Evolutionary conservation across 2,113 vertebrate species (phyloP), one percentile per base, ranked within the genome.

Genomic region (Sciurus niger): DNA sequence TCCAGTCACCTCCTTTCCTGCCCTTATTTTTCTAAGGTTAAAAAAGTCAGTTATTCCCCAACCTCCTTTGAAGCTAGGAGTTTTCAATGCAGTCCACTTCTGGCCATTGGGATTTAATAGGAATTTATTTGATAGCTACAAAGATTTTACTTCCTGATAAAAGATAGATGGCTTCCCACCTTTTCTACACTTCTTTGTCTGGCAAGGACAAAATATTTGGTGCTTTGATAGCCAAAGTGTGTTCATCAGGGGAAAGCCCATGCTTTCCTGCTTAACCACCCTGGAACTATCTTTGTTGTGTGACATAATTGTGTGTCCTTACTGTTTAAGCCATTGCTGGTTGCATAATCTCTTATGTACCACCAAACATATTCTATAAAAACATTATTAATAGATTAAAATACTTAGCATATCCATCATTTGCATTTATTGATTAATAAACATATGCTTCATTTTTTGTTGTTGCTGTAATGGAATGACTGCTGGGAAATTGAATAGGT

Each of bases 141-240:
- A 95, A 97, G 24, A 78, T 86, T 76, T 79, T 90, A 14, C 67
- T 93, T 13, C 20, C n/a, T 46, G 25, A 63, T 48, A 88, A 86
- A 55, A 68, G 46, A 79, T 86, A 94, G 78, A 40, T 43, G 53
- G 16, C 55, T 92, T 86, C 30, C 10, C 18, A 37, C n/a, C 6
- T 22, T 93, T 84, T 34, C 22, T 89, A 32, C 11, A 85, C 76
- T 95, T 8, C 65, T 63, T 7, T 86, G 46, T 63, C 55, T 92
- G 48, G 8, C 30, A 17, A 89, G 67, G 18, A 67, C 8, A 46
- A 86, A 68, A 90, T 9, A 78, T 37, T 65, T 85, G 77, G 53
- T 82, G 43, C 37, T 88, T 22, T 40, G 76, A 10, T 34, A 70
- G 6, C 8, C 28, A 40, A 7, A 34, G 17, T 68, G 53, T 60